Evolutionary conservation across 2,113 vertebrate species (phyloP), one percentile per base, ranked within the genome.

Genomic region (Calonectris borealis): DNA sequence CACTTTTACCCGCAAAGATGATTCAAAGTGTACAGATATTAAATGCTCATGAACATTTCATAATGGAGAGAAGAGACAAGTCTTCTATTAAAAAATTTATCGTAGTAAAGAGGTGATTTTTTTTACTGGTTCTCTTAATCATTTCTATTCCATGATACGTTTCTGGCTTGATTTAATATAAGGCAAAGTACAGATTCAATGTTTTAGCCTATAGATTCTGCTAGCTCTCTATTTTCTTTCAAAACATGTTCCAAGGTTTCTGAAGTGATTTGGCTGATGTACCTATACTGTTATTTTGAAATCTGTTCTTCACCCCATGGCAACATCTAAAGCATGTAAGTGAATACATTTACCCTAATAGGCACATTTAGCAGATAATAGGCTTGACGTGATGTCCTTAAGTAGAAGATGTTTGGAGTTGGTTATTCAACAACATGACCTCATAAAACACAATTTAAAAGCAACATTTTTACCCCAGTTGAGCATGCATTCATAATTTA

Each of bases 321-420:
- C 34, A 69, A 60, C 6, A 16, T 93, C 91, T 92, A 91, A 96
- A 73, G 77, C 44, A 77, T 70, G 20, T 40, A 82, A 94, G 40
- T 64, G 88, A 96, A 96, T 94, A 81, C n/a, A 83, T 92, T 94
- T 83, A 70, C 62, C 81, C 58, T 87, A 94, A 93, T 79, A 87
- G 92, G 58, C 91, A 88, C 42, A 88, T 91, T 86, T 79, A 94
- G 66, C 49, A 94, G 83, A 94, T 93, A 96, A 94, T 83, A 88
- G 81, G 44, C 57, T 86, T 92, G 83, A 94, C 88, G 94, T 40
- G 57, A 86, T 80, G 51, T 92, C 70, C 73, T 77, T 84, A 93
- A 86, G 46, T 76, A 82, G 62, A 86, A 71, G 64, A 79, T 77
- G 34, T 90, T 96, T 9, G 3, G 64, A 79, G 46, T 13, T 93